Conservation (phyloP, 2,113 vertebrate species). For the Hyla sarda region DNA sequence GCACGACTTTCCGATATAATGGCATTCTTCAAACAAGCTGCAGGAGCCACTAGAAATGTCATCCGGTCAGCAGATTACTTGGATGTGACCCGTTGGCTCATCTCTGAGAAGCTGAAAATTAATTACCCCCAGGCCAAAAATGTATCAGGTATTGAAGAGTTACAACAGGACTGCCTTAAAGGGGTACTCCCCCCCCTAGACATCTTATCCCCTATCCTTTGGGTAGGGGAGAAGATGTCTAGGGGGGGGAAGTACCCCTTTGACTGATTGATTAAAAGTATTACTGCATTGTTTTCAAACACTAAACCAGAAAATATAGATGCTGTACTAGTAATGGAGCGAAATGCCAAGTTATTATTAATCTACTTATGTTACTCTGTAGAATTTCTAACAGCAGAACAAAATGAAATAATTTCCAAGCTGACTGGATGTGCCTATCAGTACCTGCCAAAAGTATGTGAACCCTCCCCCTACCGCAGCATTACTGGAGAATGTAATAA, state of each 20-base stretch:
- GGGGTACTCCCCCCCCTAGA: too few relatives aligned
- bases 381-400: slow-evolving; percentile 10
- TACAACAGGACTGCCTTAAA: too few relatives aligned
- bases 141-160: slow-evolving; percentile 73
- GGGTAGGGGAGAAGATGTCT: too few relatives aligned
- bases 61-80: background rate
- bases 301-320: background rate
- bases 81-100: background rate
- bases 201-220: too few relatives aligned
- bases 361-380: background rate
- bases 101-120: background rate
- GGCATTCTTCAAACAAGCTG: slow-evolving; percentile 3
- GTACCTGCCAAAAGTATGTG: slow-evolving; percentile 50
- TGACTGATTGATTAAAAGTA: too few relatives aligned
- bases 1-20: slow-evolving; percentile 42
- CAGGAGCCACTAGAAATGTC: background rate
- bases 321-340: background rate
- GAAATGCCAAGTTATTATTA: background rate
- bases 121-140: slow-evolving; percentile 74
- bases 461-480: slow-evolving; percentile 66
- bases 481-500: slow-evolving; percentile 82
- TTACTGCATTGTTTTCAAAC: too few relatives aligned
- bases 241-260: too few relatives aligned
- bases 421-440: slow-evolving; percentile 76
- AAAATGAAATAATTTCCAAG: background rate